A percentile compares a stretch with the other conserved stretches of the same genome.
These are phyloP conservation scores for Acanthurus leucopareius DNA, from an alignment of 2,797 vertebrate species.

Conservation along the genomic window DNA sequence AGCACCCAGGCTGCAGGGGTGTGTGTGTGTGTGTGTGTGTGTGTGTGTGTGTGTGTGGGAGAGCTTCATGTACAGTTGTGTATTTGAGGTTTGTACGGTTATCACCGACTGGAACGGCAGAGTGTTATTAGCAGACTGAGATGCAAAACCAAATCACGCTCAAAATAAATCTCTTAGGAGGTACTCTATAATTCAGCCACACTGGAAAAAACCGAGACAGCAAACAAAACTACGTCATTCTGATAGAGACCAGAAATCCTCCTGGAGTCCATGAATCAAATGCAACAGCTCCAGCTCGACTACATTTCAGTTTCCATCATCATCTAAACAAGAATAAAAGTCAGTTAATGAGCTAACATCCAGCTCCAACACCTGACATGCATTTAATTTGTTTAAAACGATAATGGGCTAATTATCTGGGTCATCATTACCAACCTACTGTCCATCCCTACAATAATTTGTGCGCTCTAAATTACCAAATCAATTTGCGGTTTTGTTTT, in stretches of 20 bases:
- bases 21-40: conserved; percentile 38
- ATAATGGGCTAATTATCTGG: conserved; percentile 73
- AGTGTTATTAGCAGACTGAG: conserved; percentile 72
- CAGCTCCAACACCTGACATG: conserved; percentile 46
- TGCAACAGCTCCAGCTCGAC: conserved; percentile 22
- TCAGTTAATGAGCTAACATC: conserved; percentile 66
- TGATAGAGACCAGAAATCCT: conserved; percentile 25
- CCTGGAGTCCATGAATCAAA: conserved; percentile 48
- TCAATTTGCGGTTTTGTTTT: conserved; percentile 64
- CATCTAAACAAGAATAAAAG: conserved; percentile 37
- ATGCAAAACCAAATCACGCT: conserved; percentile 68
- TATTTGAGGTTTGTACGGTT: conserved; percentile 64
- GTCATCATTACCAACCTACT: conserved; percentile 65
- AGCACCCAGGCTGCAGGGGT: conserved; percentile 33
- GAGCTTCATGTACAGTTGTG: conserved; percentile 36
- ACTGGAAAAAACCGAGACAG: conserved; percentile 58
- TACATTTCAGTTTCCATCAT: conserved; percentile 39
- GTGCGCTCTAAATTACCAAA: conserved; percentile 55
- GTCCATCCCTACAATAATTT: conserved; percentile 59
- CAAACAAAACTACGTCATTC: conserved; percentile 57
- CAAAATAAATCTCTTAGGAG: conserved; percentile 71
- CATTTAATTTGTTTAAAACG: conserved; percentile 71
- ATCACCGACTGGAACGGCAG: conserved; percentile 68
- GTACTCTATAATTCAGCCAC: conserved; percentile 71
- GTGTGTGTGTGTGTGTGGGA: conserved; percentile 38